Conservation (phyloP, 2,888 invertebrate species). For the Calliopum simillimum region DNA sequence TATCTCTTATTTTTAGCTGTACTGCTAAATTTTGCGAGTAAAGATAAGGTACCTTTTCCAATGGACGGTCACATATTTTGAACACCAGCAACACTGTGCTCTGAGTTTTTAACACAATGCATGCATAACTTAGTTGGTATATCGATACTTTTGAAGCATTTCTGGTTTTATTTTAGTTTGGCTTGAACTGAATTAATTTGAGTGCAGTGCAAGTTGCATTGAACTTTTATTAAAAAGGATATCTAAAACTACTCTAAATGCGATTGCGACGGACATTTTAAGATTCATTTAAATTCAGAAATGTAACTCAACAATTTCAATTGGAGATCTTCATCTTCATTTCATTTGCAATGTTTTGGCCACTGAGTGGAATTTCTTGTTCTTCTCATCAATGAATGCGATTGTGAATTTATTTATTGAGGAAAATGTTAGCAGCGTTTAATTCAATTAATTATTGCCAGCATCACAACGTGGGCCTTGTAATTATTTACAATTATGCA, state of each 20-base stretch:
- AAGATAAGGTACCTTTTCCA: too few species aligned
- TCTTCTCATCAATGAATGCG: too few species aligned
- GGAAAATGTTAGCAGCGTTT: conserved; percentile 26
- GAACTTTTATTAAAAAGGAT: conserved; percentile 3
- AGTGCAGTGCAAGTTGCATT: neutral
- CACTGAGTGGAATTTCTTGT: conserved; percentile 21
- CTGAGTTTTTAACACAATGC: too few species aligned
- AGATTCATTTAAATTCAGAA: conserved; percentile 1
- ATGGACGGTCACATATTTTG: too few species aligned
- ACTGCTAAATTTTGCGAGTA: too few species aligned
- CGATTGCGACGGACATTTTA: conserved; percentile 1
- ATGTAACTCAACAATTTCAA: conserved; percentile 4
- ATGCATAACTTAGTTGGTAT: too few species aligned
- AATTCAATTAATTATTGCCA: conserved; percentile 44
- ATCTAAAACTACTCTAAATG: neutral
- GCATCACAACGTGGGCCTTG: conserved; percentile 33
- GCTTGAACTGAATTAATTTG: neutral
- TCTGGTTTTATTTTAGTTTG: too few species aligned
- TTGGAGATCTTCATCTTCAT: neutral
- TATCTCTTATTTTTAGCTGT: too few species aligned
- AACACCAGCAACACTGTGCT: too few species aligned
- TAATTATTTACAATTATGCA: conserved; percentile 52
- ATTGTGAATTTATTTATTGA: conserved; percentile 27
- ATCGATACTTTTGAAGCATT: too few species aligned
- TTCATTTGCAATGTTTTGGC: neutral